Conservation (phyloP, 2,888 invertebrate species). For the Chrysotoxum bicinctum region DNA sequence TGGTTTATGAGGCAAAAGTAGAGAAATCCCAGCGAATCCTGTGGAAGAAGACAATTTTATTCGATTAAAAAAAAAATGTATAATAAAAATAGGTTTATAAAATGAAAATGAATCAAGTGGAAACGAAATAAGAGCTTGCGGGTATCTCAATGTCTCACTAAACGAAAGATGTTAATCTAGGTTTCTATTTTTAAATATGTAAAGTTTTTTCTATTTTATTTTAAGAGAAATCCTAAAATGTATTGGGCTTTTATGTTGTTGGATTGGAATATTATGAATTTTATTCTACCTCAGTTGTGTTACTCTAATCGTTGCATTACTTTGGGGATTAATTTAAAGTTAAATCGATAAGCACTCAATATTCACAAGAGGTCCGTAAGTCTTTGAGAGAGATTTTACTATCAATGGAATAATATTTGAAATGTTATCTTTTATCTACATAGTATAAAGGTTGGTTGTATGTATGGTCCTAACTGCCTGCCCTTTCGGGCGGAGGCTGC, state of each 20-base stretch:
- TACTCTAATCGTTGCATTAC: constrained; percentile 18
- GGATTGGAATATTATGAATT: background rate
- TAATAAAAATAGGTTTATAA: background rate
- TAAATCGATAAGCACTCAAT: too few species aligned
- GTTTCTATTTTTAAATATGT: background rate
- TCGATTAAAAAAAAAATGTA: constrained; percentile 58
- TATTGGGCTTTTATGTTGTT: constrained; percentile 7
- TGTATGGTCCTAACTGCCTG: too few species aligned
- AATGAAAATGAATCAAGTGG: background rate
- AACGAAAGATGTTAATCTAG: background rate
- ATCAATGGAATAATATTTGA: too few species aligned
- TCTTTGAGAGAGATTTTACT: too few species aligned
- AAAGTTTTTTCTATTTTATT: background rate
- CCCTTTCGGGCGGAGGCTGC: too few species aligned
- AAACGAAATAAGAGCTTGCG: background rate
- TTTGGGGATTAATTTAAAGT: constrained; percentile 1
- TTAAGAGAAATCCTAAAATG: background rate
- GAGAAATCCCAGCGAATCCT: constrained; percentile 34
- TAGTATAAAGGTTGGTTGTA: too few species aligned
- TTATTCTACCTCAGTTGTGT: background rate
- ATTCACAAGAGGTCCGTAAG: too few species aligned
- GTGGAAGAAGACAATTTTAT: constrained; percentile 60
- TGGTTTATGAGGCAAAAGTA: constrained; percentile 6
- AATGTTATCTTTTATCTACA: too few species aligned
- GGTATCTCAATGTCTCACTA: background rate